Evolutionary conservation across 2,888 invertebrate genomes (phyloP).

Genomic region (Macrophya annulata): DNA sequence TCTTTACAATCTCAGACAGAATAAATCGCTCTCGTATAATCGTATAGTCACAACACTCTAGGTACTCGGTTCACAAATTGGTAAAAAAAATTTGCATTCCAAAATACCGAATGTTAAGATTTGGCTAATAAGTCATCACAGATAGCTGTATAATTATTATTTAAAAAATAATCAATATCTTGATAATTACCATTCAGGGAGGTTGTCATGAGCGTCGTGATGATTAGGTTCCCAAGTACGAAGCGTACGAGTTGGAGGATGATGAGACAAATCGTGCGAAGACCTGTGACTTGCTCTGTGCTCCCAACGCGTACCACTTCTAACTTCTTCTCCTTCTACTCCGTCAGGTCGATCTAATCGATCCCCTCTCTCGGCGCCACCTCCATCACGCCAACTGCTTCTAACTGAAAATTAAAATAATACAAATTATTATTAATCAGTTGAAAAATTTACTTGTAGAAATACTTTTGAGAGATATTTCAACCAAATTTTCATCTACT

Average conservation of each 20-base stretch:
- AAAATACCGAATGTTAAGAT: conserved; percentile 64
- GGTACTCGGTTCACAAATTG: conserved; percentile 48
- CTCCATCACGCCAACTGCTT: conserved; percentile 80
- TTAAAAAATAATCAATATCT: conserved; percentile 18
- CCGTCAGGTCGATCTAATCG: conserved; percentile 73
- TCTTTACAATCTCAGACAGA: conserved; percentile 59
- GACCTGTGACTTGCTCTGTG: conserved; percentile 75
- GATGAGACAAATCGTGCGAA: conserved; percentile 75
- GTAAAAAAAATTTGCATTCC: not conserved
- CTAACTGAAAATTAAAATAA: conserved; percentile 68
- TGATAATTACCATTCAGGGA: conserved; percentile 80
- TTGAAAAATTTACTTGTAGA: not conserved
- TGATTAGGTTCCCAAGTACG: conserved; percentile 78
- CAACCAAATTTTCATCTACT: not conserved
- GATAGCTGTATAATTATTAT: conserved; percentile 54
- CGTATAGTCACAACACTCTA: conserved; percentile 64
- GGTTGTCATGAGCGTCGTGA: conserved; percentile 80
- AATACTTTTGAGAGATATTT: not conserved
- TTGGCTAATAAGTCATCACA: conserved; percentile 65
- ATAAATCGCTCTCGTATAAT: conserved; percentile 62
- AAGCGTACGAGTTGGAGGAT: conserved; percentile 73
- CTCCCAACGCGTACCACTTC: conserved; percentile 74
- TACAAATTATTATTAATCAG: conserved; percentile 31
- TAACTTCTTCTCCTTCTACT: conserved; percentile 69
- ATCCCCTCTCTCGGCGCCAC: conserved; percentile 72